These are phyloP conservation scores for Meles meles DNA, from an alignment of 2,113 vertebrate species.

Conservation along the genomic window DNA sequence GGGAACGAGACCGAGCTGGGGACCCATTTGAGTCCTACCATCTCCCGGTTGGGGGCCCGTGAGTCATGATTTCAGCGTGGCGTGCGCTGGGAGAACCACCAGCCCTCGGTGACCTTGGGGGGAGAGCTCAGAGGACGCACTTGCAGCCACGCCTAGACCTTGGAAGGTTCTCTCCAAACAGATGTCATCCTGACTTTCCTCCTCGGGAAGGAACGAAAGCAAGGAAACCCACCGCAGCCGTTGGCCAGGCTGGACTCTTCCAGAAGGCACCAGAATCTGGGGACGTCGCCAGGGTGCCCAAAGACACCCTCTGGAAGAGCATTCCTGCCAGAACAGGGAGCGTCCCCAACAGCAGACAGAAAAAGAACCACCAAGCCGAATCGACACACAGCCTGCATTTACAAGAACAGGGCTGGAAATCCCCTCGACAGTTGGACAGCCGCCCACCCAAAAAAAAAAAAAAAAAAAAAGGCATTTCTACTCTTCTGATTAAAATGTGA, in stretches of 20 bases:
- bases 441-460: constrained; percentile 40
- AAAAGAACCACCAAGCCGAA: fast-evolving
- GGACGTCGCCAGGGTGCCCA: not conserved
- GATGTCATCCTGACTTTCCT: not conserved
- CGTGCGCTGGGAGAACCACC: fast-evolving
- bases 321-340: not conserved
- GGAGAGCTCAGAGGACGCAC: not conserved
- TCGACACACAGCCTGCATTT: not conserved
- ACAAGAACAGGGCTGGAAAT: constrained; percentile 66
- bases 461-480: not conserved
- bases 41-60: not conserved
- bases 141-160: not conserved
- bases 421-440: constrained; percentile 60
- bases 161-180: not conserved
- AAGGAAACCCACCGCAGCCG: fast-evolving
- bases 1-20: not conserved
- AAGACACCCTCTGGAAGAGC: not conserved
- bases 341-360: not conserved
- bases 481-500: constrained; percentile 43
- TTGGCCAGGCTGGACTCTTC: fast-evolving
- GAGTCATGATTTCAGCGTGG: not conserved
- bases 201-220: not conserved
- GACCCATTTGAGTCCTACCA: not conserved
- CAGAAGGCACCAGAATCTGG: not conserved
- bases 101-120: fast-evolving